Percentiles rank a stretch among this genome's conserved stretches.
Evolutionary conservation across 2,113 vertebrate species (phyloP).

Genomic region (Embiotoca jacksoni): DNA sequence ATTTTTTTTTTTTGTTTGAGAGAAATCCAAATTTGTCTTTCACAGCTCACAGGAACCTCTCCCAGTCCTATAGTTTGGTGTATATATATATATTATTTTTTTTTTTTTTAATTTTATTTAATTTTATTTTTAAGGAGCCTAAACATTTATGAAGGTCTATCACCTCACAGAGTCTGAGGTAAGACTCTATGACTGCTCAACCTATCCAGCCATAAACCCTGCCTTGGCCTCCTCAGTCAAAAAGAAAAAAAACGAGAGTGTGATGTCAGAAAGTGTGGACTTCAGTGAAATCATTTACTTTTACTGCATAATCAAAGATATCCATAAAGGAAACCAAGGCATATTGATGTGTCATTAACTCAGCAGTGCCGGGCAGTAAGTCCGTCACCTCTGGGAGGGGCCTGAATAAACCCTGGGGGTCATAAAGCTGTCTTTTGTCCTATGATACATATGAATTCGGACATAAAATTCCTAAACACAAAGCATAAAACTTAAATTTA

Average conservation of each 20-base stretch:
- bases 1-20: conserved; percentile 8
- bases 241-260: conserved; percentile 22
- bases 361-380: conserved; percentile 59
- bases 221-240: conserved; percentile 8
- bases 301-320: conserved; percentile 76
- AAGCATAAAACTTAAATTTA: conserved; percentile 55
- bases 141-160: conserved; percentile 33
- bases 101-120: no score
- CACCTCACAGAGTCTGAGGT: conserved; percentile 26
- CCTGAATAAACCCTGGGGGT: conserved; percentile 61
- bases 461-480: conserved; percentile 43
- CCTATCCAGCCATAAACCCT: conserved; percentile 19
- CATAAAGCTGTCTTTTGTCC: conserved; percentile 67
- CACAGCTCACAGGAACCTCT: conserved; percentile 34
- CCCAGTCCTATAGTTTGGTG: conserved; percentile 6
- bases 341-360: conserved; percentile 80
- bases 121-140: conserved; percentile 35
- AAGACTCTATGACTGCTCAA: conserved; percentile 6
- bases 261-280: conserved; percentile 58
- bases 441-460: conserved; percentile 52
- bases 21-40: conserved; percentile 27
- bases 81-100: no score
- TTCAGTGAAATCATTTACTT: conserved; percentile 66
- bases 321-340: conserved; percentile 71
- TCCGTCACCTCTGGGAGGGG: conserved; percentile 42